Base-by-base conservation (phyloP, 2,113 vertebrate species). In the Ochotona princeps region DNA sequence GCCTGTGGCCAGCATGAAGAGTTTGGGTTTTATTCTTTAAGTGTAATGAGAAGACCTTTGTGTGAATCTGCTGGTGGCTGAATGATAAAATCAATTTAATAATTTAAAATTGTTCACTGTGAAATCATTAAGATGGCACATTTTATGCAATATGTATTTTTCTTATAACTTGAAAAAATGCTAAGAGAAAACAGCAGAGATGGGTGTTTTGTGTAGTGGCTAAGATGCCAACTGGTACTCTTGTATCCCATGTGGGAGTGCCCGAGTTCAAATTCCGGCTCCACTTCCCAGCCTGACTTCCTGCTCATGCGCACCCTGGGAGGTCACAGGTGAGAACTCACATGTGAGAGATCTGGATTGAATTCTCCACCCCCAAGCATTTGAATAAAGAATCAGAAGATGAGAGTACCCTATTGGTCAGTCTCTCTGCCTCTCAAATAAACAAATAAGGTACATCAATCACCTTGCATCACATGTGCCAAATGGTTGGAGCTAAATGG, bases 111-210 rank as follows among this genome's bases (percentile, higher is more conserved):
- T 44, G 51, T 47, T 87, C 26, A 28, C 78, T 25, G 1, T 38
- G n/a, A 87, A 92, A 63, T 89, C 28, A 26, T 66, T 44, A 76
- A 30, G 44, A 90, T 72, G 87, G 61, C 60, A 38, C 60, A 75
- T 35, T 74, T 83, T 63, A 63, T 76, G 35, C 81, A 76, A 61
- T 79, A 7, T 69, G 35, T 82, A 54, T 85, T 89, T 78, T 57
- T 54, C 60, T 23, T 35, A n/a, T 49, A 35, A 80, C 89, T 92
- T 66, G 35, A 7, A 13, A 1, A 93, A 65, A 92, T 87, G 38
- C 25, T 65, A 75, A 70, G 69, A 72, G 28, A 35, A 65, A 26
- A 65, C 26, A 21, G 26, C 63, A 65, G 63, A 25, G 21, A 23
- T 65, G 26, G 63, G 25, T 65, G 63, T 57, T 57, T 57, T 14